Evolutionary conservation across 1,140 invertebrate genomes (phyloP), one percentile per base, ranked within the genome.

Genomic region (Rhynchophorus ferrugineus): DNA sequence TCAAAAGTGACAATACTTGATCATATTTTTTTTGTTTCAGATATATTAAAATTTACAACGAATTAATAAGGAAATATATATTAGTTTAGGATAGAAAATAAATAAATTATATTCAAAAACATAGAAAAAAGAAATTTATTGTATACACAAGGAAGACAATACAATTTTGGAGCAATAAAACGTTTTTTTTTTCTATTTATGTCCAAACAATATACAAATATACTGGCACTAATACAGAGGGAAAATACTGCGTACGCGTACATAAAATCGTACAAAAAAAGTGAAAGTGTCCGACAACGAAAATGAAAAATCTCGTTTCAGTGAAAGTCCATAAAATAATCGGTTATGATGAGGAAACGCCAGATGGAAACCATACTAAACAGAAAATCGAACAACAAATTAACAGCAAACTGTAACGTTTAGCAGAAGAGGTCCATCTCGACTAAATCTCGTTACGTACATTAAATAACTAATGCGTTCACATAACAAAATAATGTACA

Each of bases 21-120:
- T n/a, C n/a, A n/a, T n/a, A 1, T 17, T 49, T 1, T 19, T 42
- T 41, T 22, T 43, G n/a, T 44, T 50, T 29, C 20, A 50, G 48
- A 22, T 50, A 39, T 50, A n/a, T 8, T 9, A 24, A 50, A 21
- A 2, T 50, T 2, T 50, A 50, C 48, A 24, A 39, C 0, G n/a
- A 22, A 13, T 3, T 48, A 13, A 9, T 48, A n/a, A 7, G n/a
- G 7, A 38, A 48, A 13, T 11, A 48, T 39, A 11, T 39, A 18
- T 3, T 16, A 16, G 3, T 14, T 1, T 35, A 1, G 11, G 44
- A 18, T 1, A 3, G 13, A 35, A n/a, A 34, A 36, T 34, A 18
- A 2, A 3, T 17, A 17, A 3, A 3, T 45, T 6, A n/a, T 35
- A 14, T 13, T 34, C 6, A 39, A 48, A 39, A 48, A 22, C 20